Evolutionary conservation across 2,888 invertebrate genomes (phyloP).

Genomic region (Eudemis profundana): DNA sequence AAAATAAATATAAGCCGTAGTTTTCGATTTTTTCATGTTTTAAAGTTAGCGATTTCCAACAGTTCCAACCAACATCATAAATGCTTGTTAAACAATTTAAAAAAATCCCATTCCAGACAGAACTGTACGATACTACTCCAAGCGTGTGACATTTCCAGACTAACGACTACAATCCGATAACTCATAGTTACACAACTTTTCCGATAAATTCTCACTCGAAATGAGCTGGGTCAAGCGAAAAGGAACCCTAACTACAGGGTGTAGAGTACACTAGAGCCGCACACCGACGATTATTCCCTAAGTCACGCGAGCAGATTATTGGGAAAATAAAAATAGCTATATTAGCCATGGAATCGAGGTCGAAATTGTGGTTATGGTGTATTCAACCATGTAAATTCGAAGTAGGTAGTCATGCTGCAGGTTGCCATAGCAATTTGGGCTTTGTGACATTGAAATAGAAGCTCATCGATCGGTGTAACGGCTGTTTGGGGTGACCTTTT

Average conservation of each 20-base stretch:
- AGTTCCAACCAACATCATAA: no score
- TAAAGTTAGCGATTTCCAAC: no score
- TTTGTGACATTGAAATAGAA: slow-evolving; percentile 17
- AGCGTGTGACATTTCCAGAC: slow-evolving; percentile 62
- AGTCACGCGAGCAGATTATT: slow-evolving; percentile 68
- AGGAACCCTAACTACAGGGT: slow-evolving; percentile 48
- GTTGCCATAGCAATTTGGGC: slow-evolving; percentile 19
- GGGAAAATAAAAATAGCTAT: slow-evolving; percentile 69
- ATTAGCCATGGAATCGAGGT: slow-evolving; percentile 64
- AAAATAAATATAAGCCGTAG: neutral
- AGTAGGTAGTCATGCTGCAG: slow-evolving; percentile 2
- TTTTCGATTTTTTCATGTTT: neutral
- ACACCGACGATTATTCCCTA: slow-evolving; percentile 51
- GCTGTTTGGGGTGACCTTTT: slow-evolving; percentile 9
- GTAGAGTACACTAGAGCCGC: slow-evolving; percentile 49
- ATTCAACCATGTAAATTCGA: slow-evolving; percentile 55
- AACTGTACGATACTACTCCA: slow-evolving; percentile 59
- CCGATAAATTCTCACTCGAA: slow-evolving; percentile 52
- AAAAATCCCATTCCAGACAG: neutral
- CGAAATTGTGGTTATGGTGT: slow-evolving; percentile 63
- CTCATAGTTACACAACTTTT: slow-evolving; percentile 51
- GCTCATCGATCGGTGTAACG: slow-evolving; percentile 3
- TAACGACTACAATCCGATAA: slow-evolving; percentile 53
- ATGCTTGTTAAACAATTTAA: neutral
- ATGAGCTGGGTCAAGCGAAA: slow-evolving; percentile 43